Evolutionary conservation across 2,888 invertebrate genomes (phyloP).

Genomic region (Uloborus plumipes): DNA sequence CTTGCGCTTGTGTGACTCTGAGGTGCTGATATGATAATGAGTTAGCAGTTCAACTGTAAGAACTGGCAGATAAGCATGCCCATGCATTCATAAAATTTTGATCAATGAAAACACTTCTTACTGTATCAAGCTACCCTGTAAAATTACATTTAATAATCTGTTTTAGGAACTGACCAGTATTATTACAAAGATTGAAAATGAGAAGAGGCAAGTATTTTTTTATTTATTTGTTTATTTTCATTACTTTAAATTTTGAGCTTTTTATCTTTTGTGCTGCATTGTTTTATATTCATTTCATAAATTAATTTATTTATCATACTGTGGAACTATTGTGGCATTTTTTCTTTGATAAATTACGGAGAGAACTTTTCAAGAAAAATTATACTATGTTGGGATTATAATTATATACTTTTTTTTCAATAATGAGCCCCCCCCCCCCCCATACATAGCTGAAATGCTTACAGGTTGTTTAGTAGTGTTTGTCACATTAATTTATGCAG

Average conservation of each 20-base stretch:
- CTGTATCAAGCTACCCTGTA: no score
- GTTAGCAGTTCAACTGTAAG: no score
- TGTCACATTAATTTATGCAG: no score
- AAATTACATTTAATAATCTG: background rate
- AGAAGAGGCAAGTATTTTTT: slow-evolving; percentile 33
- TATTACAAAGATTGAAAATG: slow-evolving; percentile 43
- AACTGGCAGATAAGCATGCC: no score
- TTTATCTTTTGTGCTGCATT: background rate
- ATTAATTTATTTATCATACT: background rate
- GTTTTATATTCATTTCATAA: background rate
- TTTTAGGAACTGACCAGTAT: slow-evolving; percentile 47
- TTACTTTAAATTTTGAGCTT: background rate
- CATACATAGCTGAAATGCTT: no score
- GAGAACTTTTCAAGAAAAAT: background rate
- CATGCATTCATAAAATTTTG: no score
- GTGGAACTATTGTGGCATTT: background rate
- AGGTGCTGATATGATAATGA: no score
- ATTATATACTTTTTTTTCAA: no score
- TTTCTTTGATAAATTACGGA: background rate
- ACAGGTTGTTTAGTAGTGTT: no score
- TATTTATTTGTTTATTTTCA: background rate
- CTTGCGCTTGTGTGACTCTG: no score
- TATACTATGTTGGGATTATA: background rate
- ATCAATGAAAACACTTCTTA: no score
- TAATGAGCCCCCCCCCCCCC: no score